Evolutionary conservation across 2,888 invertebrate species (phyloP), one percentile per base, ranked within the genome.

Genomic region (Rhaphigaster nebulosa): DNA sequence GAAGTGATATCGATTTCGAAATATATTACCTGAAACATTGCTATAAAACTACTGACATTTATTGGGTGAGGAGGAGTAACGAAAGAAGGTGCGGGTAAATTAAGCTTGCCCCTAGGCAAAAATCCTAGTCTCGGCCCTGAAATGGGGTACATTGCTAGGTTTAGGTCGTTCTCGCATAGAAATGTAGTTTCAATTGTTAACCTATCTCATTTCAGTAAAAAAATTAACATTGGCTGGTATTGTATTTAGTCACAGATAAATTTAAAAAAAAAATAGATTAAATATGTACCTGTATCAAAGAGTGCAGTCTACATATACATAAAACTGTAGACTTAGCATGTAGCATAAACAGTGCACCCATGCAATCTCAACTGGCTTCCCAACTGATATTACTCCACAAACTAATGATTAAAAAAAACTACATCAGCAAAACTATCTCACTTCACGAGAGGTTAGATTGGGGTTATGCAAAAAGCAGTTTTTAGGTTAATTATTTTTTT

Each of bases 251-350:
- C 2, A 15, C 15, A 65, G 29, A 29, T 65, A 29, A 29, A 29
- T 65, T 18, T 8, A 15, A 29, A 18, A 29, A 65, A 76, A 20
- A 20, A 76, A 38, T 38, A 76, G 6, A 6, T 38, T 20, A 76
- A 76, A 10, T 38, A 76, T 76, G 38, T 38, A 76, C 70, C 70
- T 76, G 70, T 76, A 76, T 38, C 23, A 76, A 76, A 76, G 15
- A 76, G 70, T 18, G 34, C 70, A 38, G 70, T 38, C 70, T 76
- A 76, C 18, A 76, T 34, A 38, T 8, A 76, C 70, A 29, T 29
- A 23, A 38, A 38, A 20, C 70, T 38, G 34, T 38, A 76, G 70
- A 38, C 23, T 76, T 38, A 20, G 70, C 12, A 8, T 23, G 70
- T 38, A 23, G 1, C 20, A 38, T 76, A 20, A 38, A 76, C 18